phyloP scores from a whole-genome alignment of 2,797 vertebrate species.

The Eospalax fontanierii region DNA sequence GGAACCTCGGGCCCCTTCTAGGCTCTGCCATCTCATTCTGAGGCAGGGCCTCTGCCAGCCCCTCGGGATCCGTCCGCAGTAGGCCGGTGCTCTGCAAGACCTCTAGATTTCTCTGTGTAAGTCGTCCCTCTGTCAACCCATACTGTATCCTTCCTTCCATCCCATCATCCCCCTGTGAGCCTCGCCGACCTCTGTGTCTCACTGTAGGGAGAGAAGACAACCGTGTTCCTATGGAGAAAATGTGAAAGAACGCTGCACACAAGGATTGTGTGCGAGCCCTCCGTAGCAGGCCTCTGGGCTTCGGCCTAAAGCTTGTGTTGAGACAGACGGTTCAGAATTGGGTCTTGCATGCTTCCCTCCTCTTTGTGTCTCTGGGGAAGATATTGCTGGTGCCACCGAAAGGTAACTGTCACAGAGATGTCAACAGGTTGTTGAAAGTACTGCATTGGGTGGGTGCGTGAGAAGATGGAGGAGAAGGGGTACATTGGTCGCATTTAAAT shows the following conservation, averaged over 20 bases:
- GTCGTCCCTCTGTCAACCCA: background rate
- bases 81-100: background rate
- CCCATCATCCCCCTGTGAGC: no score
- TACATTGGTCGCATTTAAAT: background rate
- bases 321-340: background rate
- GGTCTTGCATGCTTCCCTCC: background rate
- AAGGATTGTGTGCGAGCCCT: background rate
- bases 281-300: background rate
- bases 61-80: no score
- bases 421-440: background rate
- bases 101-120: background rate
- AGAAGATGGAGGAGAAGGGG: background rate
- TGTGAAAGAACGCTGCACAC: background rate
- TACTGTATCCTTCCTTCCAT: background rate
- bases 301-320: background rate
- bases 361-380: background rate
- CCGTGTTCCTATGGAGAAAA: background rate
- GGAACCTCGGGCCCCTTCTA: background rate
- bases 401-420: background rate
- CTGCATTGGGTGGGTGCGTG: no score
- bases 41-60: background rate
- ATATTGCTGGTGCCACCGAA: background rate
- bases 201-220: background rate
- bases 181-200: background rate
- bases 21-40: background rate